Evolutionary conservation across 2,113 vertebrate genomes (phyloP).

Genomic region (Clupea harengus): DNA sequence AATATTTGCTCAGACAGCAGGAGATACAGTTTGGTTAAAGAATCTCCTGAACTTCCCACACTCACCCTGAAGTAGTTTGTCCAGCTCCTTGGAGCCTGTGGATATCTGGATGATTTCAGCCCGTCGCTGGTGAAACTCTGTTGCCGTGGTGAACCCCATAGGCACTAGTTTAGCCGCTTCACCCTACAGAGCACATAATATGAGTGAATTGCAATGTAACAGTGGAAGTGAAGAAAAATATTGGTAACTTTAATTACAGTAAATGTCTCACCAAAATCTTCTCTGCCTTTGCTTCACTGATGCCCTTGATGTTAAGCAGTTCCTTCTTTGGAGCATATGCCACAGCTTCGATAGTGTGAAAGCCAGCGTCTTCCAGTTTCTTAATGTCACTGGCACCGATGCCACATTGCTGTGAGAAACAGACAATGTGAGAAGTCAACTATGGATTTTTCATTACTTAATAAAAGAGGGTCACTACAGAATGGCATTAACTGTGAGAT

Average conservation of each 20-base stretch:
- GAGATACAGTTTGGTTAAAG: not conserved
- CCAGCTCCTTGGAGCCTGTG: constrained; percentile 96
- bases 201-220: too few relatives aligned
- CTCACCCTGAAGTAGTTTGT: constrained; percentile 90
- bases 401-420: constrained; percentile 81
- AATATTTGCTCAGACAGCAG: not conserved
- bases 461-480: not conserved
- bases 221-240: not conserved
- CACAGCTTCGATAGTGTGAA: constrained; percentile 94
- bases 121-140: constrained; percentile 93
- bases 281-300: constrained; percentile 96
- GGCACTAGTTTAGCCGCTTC: constrained; percentile 95
- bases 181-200: constrained; percentile 60
- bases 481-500: not conserved
- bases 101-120: constrained; percentile 97
- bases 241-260: not conserved
- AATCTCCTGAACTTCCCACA: not conserved
- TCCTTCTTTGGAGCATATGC: constrained; percentile 97
- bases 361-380: constrained; percentile 94
- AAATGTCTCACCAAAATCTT: constrained; percentile 84
- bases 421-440: not conserved
- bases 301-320: constrained; percentile 93
- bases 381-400: constrained; percentile 92
- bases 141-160: constrained; percentile 97
- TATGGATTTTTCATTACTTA: not conserved